phyloP scores from a whole-genome alignment of 2,113 vertebrate species.

The Psittacula cyanocephala region DNA sequence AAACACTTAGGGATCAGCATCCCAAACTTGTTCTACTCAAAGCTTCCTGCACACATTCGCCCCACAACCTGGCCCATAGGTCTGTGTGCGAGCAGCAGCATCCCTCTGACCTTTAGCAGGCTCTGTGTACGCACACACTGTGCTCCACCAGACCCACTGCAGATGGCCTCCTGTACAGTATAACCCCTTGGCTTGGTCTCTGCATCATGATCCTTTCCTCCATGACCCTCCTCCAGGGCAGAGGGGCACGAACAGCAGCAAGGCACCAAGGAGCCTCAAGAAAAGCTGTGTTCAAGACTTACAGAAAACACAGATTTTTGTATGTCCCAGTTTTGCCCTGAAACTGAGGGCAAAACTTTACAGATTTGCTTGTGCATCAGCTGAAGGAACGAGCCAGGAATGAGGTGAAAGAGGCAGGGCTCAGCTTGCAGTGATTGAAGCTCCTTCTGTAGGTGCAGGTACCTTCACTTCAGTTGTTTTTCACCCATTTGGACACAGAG shows the following conservation, averaged over 20 bases:
- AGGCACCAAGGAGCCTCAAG: neutral
- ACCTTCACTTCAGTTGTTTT: neutral
- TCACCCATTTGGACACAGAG: neutral
- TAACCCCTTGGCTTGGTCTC: neutral
- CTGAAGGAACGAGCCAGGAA: neutral
- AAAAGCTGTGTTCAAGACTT: neutral
- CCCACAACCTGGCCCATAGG: accelerated
- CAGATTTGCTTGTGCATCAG: neutral
- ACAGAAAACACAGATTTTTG: neutral
- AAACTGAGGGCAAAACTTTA: neutral
- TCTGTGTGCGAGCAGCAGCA: neutral
- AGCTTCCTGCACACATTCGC: accelerated
- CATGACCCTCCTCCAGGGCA: neutral
- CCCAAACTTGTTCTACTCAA: neutral
- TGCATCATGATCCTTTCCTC: accelerated
- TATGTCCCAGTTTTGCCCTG: neutral
- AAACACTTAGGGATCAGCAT: neutral
- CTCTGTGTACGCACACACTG: accelerated
- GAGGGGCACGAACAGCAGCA: neutral
- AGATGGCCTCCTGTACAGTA: neutral
- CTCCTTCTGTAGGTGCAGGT: neutral
- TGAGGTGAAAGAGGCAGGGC: neutral
- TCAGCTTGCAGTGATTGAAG: neutral
- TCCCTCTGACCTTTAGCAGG: neutral
- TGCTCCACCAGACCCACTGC: neutral